Base-by-base conservation (phyloP, 2,113 vertebrate genomes). In the Erinaceus europaeus region DNA sequence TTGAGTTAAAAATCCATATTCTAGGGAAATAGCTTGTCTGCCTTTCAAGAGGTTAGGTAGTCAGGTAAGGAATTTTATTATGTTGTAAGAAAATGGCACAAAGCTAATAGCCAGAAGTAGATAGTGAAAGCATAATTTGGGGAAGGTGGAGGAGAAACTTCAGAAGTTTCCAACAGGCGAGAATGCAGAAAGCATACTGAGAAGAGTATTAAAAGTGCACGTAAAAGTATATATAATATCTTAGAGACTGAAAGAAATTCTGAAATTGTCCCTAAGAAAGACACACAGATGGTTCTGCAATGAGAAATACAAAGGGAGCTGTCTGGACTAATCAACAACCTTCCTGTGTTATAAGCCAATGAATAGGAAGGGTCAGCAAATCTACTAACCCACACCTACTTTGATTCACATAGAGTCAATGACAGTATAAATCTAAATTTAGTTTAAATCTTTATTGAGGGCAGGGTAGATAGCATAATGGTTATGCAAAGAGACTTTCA, bases 1-100 rank as follows among this genome's bases (percentile, higher is more conserved):
- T 78, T 18, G 79, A 67, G 20, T 79, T 88, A 88, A 69, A 46
- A 88, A 55, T 20, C 21, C 53, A n/a, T n/a, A 21, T 69, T 59
- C 62, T 67, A 76, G 21, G 27, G 40, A 18, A 59, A 71, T 10
- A 4, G 52, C 40, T 50, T 68, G 40, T 80, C n/a, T 80, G 15
- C 36, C 21, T 84, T 90, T 48, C 10, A 67, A 84, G 83, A 80
- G 52, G 23, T 44, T 90, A n/a, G 29, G 68, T 89, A 84, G 15
- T 68, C 6, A 52, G 29, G 23, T 36, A 48, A n/a, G 10, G 53
- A 52, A 67, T 53, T n/a, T n/a, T 14, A 50, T 23, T 25, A 10
- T 81, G 20, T 20, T 0, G 2, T 84, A 40, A 71, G 34, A 23
- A 79, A 80, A 81, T 68, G 67, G 27, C 14, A 72, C 29, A 59